A percentile compares a stretch with the other conserved stretches of the same genome.
Conservation (phyloP, 2,888 invertebrate species). For the Tetragonisca angustula region DNA sequence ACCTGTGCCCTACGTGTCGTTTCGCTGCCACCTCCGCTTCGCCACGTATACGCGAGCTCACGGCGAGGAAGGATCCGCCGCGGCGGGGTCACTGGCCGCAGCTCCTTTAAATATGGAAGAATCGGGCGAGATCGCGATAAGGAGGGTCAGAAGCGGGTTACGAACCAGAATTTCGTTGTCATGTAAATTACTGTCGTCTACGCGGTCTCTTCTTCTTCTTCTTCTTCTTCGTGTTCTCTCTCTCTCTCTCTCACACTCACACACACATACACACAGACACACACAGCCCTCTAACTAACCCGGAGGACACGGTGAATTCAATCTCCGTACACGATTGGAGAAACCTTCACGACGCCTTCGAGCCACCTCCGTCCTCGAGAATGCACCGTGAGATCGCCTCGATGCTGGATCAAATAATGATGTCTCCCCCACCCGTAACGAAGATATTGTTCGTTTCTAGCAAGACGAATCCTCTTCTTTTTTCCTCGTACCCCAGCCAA, state of each 20-base stretch:
- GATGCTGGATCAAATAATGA: conserved; percentile 64
- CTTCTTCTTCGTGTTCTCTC: too few species aligned
- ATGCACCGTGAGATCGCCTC: conserved; percentile 55
- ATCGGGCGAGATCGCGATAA: conserved; percentile 81
- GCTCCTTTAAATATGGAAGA: conserved; percentile 83
- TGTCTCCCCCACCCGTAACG: conserved; percentile 50
- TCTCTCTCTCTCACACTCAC: too few species aligned
- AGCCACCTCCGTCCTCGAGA: conserved; percentile 9
- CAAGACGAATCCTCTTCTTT: not conserved
- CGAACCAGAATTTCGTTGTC: conserved; percentile 80
- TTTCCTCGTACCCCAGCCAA: not conserved
- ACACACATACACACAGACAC: too few species aligned
- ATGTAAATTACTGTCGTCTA: conserved; percentile 81
- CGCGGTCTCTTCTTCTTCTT: conserved; percentile 47
- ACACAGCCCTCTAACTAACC: conserved; percentile 63
- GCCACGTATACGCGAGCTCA: conserved; percentile 24
- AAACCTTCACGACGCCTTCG: conserved; percentile 43
- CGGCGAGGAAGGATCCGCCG: conserved; percentile 41
- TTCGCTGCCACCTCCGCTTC: conserved; percentile 59
- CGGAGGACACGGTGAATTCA: conserved; percentile 54
- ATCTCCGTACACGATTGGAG: conserved; percentile 63
- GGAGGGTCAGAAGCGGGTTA: conserved; percentile 78
- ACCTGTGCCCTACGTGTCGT: conserved; percentile 82
- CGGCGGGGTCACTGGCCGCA: conserved; percentile 77
- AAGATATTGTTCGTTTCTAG: conserved; percentile 54